Percentiles rank a stretch among this genome's conserved stretches.
Conservation (phyloP, 2,797 vertebrate species). For the Cossypha dichroa region DNA sequence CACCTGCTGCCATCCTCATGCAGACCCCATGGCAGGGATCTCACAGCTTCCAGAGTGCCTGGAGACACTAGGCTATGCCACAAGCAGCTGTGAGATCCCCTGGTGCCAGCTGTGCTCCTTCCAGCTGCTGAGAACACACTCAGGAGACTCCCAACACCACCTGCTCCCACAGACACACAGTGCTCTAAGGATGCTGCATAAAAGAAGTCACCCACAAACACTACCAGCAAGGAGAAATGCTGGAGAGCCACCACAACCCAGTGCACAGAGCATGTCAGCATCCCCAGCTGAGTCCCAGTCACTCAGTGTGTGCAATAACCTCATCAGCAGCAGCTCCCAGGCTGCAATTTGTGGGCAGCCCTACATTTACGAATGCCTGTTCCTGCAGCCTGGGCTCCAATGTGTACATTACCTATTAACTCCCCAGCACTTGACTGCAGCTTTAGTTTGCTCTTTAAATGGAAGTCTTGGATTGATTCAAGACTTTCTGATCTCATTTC, state of each 20-base stretch:
- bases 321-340: not conserved
- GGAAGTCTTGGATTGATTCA: not conserved
- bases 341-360: not conserved
- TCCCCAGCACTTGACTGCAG: not conserved
- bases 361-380: not conserved
- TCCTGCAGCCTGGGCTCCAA: not conserved
- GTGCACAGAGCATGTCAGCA: not conserved
- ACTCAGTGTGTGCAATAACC: not conserved
- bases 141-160: not conserved
- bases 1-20: not conserved
- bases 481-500: slow-evolving; percentile 9
- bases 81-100: not conserved
- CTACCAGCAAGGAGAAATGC: not conserved
- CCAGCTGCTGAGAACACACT: not conserved
- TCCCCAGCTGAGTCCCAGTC: not conserved
- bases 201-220: not conserved
- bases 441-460: not conserved
- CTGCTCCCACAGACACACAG: not conserved
- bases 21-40: not conserved
- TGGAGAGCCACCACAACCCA: not conserved
- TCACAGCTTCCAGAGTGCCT: not conserved
- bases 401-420: not conserved
- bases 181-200: not conserved
- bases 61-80: accelerated
- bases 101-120: not conserved